A percentile compares a stretch with the other conserved stretches of the same genome.
Evolutionary conservation across 2,113 vertebrate genomes (phyloP).

Genomic region (Xiphorhynchus elegans): DNA sequence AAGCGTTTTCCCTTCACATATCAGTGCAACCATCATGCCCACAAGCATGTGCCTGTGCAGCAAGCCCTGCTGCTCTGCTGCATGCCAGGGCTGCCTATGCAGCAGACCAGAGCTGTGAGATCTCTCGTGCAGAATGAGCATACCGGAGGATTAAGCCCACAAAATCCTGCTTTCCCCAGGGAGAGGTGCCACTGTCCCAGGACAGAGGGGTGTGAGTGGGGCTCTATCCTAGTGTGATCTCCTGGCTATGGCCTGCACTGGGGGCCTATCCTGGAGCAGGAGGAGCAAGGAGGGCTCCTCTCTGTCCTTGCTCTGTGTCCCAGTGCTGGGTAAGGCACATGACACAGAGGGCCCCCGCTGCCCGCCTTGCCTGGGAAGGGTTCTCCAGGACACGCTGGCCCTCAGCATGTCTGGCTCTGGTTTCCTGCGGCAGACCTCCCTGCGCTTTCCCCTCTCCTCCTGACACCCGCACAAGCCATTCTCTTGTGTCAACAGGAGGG

Average conservation of each 20-base stretch:
- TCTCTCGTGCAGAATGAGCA: neutral
- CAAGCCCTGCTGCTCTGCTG: neutral
- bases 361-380: neutral
- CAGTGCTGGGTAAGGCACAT: neutral
- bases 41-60: accelerated
- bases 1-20: neutral
- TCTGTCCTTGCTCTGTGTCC: neutral
- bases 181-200: accelerated
- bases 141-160: neutral
- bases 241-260: neutral
- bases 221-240: neutral
- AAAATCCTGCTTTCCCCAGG: neutral
- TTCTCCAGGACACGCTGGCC: neutral
- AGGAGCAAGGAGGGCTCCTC: neutral
- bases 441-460: neutral
- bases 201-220: neutral
- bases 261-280: neutral
- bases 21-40: accelerated
- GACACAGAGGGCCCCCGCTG: neutral
- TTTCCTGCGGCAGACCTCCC: neutral
- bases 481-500: neutral
- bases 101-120: neutral
- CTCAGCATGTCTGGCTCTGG: accelerated
- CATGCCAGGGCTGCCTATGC: neutral
- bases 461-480: neutral